Base-by-base conservation (phyloP, 2,888 invertebrate species). In the Merodon equestris region DNA sequence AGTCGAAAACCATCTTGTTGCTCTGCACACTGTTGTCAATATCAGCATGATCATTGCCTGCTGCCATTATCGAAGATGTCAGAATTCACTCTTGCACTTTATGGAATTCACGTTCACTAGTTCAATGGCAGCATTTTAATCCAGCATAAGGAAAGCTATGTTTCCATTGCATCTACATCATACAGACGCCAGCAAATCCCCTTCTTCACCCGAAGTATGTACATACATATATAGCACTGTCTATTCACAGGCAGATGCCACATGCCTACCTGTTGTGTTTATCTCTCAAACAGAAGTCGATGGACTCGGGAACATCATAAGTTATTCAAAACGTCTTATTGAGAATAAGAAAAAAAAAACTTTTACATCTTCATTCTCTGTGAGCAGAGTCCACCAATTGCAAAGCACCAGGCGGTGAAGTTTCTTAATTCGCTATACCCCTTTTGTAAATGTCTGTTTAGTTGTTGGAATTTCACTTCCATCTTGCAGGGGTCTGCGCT, bases 21-120 rank as follows among this genome's bases (percentile, higher is more conserved):
- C 19, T 38, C 45, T 47, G 14, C 34, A 36, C 34, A 36, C 7
- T 19, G 10, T 17, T 48, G 56, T 15, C 7, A 4, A 27, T 4
- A 27, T 10, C 61, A 53, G 15, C 72, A 34, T 34, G 9, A 47
- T 17, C 17, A 18, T 27, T 54, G 44, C 44, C 73, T 27, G 60
- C 60, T 34, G 58, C 58, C 66, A 45, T 40, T 64, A 66, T 45
- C 45, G 42, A 27, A 27, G 36, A 38, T 53, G 53, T 72, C 44
- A 56, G 53, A 74, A 54, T 79, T 64, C 70, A 77, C 76, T 82
- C 81, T 82, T 82, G 81, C 81, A 74, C 81, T 81, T 82, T 79
- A 81, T 82, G 83, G 82, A 83, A 82, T 82, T 74, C 81, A 81
- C 82, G 81, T 82, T 83, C 81, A 82, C 81, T 83, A 60, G 68